phyloP scores from a whole-genome alignment of 2,888 invertebrate species.

The Corythucha ciliata region DNA sequence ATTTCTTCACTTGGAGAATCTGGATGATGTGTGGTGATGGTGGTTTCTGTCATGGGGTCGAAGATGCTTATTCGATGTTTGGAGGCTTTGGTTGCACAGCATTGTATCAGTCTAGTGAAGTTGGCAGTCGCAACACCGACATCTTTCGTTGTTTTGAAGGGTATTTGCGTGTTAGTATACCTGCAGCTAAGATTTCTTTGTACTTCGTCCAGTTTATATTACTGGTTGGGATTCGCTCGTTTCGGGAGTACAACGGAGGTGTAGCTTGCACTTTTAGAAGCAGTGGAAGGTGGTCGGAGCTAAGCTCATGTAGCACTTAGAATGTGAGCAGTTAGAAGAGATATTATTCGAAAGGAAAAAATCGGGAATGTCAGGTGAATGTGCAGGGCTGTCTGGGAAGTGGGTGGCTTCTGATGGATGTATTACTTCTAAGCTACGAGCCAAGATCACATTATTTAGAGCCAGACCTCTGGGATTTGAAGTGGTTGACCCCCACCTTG shows the following conservation, averaged over 20 bases:
- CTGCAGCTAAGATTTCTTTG: neutral
- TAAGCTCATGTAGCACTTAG: conserved; percentile 7
- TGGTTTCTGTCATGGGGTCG: neutral
- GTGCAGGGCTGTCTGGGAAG: conserved; percentile 8
- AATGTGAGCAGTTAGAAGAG: neutral
- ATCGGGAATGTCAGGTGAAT: conserved; percentile 4
- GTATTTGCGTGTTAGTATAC: conserved; percentile 3
- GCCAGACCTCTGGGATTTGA: conserved; percentile 3
- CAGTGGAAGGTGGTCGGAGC: conserved; percentile 14
- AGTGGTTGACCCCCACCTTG: conserved; percentile 8
- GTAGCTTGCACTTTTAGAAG: neutral
- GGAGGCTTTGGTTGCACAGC: conserved; percentile 9
- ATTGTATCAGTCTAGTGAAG: conserved; percentile 8
- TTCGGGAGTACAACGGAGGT: neutral
- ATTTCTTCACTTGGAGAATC: conserved; percentile 6
- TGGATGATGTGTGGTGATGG: neutral
- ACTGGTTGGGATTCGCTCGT: neutral
- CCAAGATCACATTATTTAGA: neutral
- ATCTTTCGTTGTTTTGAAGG: conserved; percentile 7
- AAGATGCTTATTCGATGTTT: no score
- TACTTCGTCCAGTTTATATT: conserved; percentile 14
- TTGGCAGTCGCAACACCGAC: conserved; percentile 6
- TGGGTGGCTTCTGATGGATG: conserved; percentile 7
- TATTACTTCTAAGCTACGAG: conserved; percentile 2
- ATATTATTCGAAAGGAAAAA: conserved; percentile 10